Evolutionary conservation across 2,888 invertebrate species (phyloP), one percentile per base, ranked within the genome.

Genomic region (Tenthredo notha): DNA sequence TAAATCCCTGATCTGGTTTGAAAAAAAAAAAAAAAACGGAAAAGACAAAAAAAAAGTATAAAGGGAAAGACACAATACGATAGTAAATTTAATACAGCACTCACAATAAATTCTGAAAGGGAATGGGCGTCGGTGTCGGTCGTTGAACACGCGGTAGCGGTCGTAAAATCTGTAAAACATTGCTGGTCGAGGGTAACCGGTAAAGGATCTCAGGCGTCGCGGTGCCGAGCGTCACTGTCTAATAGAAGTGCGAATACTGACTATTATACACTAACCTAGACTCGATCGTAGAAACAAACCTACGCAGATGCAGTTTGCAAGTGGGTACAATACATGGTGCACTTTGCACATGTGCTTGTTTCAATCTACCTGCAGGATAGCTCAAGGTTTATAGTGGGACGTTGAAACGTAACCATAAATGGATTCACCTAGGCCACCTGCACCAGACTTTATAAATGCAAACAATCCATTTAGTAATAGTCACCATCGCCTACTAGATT

Each of bases 101-200:
- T 93, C 90, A 93, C 93, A 93, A 84, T 92, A 91, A 87, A 93
- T 92, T 88, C 91, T 89, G 86, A 90, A 93, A 21, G 93, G 93
- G 86, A 93, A 93, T 40, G 90, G 89, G 29, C 90, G 89, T 25
- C 87, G 87, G 12, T 91, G 89, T 18, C 91, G 91, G 47, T 93
- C 92, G 87, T 92, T 91, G 89, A 92, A 91, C 87, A 92, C 93
- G 92, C 94, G 92, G 92, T 93, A 92, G 85, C 92, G 91, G 90
- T 92, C 93, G 94, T 92, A 93, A 86, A 93, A 93, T 91, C 93
- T 90, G 87, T 93, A 93, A 90, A 90, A 91, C 93, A 93, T 93
- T 50, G 25, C 54, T 54, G 54, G 33, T 50, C 18, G 54, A 77
- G 29, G 50, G 25, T 50, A 29, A 77, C 54, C 77, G 54, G 77